Conservation (phyloP, 2,113 vertebrate species). For the Galeopterus variegatus region DNA sequence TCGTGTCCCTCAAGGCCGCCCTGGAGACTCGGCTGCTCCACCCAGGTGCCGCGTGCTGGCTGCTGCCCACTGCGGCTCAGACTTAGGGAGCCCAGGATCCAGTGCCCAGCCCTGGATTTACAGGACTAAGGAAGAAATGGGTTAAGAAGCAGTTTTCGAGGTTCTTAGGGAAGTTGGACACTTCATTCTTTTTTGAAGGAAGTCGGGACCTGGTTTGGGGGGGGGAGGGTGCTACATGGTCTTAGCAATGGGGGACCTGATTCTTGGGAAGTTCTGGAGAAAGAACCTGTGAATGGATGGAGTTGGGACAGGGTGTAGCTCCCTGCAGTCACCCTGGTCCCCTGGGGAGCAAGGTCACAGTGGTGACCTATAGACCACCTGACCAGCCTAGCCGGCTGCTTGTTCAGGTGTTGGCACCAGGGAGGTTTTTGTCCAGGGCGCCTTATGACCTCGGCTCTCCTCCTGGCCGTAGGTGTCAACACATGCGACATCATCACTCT, state of each 20-base stretch:
- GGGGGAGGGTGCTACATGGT: too few relatives aligned
- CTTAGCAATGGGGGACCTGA: fast-evolving
- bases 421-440: background rate
- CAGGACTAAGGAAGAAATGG: background rate
- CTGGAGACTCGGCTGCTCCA: slow-evolving; percentile 97
- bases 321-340: fast-evolving
- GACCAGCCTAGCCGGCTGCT: background rate
- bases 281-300: background rate
- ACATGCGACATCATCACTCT: slow-evolving; percentile 98
- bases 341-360: too few relatives aligned
- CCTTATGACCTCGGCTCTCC: fast-evolving
- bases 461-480: slow-evolving; percentile 92
- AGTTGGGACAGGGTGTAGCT: fast-evolving
- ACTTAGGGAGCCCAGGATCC: background rate
- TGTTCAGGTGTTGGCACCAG: background rate
- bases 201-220: background rate
- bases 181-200: background rate
- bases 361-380: background rate
- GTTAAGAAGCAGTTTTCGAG: background rate
- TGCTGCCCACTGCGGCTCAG: background rate
- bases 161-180: fast-evolving
- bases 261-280: background rate
- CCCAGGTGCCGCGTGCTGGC: slow-evolving; percentile 90
- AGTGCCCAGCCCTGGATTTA: background rate
- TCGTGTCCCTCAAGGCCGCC: slow-evolving; percentile 95